Evolutionary conservation across 2,888 invertebrate genomes (phyloP).

Genomic region (Nowickia ferox): DNA sequence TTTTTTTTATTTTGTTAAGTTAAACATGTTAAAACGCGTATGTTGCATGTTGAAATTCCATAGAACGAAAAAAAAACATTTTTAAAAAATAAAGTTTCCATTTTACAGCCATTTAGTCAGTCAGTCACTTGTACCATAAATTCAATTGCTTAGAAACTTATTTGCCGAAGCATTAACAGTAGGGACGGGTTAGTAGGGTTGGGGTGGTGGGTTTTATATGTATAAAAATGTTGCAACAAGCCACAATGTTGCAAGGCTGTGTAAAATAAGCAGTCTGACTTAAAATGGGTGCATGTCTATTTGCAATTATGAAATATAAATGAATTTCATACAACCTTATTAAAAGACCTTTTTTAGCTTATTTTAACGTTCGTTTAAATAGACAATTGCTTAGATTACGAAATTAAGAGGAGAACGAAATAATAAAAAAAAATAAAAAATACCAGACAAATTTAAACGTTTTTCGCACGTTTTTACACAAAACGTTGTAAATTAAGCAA

Average conservation of each 20-base stretch:
- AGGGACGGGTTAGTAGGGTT: not conserved
- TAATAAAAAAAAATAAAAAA: not conserved
- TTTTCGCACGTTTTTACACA: slow-evolving; percentile 54
- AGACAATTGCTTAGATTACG: slow-evolving; percentile 54
- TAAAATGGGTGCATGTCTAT: slow-evolving; percentile 68
- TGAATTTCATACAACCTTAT: slow-evolving; percentile 65
- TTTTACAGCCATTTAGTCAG: slow-evolving; percentile 51
- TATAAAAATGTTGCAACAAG: slow-evolving; percentile 44
- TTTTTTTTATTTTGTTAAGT: too few species aligned
- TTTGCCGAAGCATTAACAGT: not conserved
- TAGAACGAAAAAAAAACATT: not conserved
- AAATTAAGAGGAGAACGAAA: slow-evolving; percentile 24
- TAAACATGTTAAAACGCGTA: slow-evolving; percentile 49
- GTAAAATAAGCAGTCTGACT: slow-evolving; percentile 6
- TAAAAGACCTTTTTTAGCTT: slow-evolving; percentile 29
- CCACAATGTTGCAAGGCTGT: slow-evolving; percentile 30
- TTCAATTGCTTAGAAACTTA: slow-evolving; percentile 50
- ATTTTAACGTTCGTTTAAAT: slow-evolving; percentile 23
- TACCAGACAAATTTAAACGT: slow-evolving; percentile 47
- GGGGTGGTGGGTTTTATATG: too few species aligned
- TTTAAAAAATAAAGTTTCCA: slow-evolving; percentile 29
- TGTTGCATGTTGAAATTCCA: slow-evolving; percentile 57
- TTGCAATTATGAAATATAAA: slow-evolving; percentile 68
- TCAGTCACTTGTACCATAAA: slow-evolving; percentile 55
- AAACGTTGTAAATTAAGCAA: not conserved